These are phyloP conservation scores for Gobius niger DNA, from an alignment of 2,113 vertebrate species.

Conservation along the genomic window DNA sequence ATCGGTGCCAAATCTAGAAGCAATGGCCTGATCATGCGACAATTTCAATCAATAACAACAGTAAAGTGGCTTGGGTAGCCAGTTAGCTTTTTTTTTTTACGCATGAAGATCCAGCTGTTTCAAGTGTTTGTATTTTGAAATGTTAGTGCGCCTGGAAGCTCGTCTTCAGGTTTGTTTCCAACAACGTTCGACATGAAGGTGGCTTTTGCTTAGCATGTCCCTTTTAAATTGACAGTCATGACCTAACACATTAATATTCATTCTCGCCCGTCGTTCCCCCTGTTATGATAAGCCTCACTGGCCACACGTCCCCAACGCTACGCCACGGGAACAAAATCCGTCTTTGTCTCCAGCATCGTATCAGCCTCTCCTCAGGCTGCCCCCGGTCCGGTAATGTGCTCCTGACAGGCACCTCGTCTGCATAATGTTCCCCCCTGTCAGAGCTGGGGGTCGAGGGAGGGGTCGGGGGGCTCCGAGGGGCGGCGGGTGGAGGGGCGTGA, in stretches of 20 bases:
- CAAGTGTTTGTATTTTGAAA: no score
- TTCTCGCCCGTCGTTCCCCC: background rate
- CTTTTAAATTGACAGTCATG: background rate
- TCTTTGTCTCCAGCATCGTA: constrained; percentile 15
- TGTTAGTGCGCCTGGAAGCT: no score
- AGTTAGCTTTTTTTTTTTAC: no score
- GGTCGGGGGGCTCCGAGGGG: constrained; percentile 17
- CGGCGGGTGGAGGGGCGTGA: constrained; percentile 39
- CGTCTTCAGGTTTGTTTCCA: no score
- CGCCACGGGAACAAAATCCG: background rate
- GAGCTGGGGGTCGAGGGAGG: constrained; percentile 30
- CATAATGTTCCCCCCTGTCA: constrained; percentile 67
- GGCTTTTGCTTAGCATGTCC: no score
- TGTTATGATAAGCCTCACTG: background rate
- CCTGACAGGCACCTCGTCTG: constrained; percentile 54
- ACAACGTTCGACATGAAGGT: no score
- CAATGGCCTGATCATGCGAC: no score
- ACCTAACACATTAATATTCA: background rate
- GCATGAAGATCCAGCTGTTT: no score
- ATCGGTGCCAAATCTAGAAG: no score
- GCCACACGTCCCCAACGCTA: background rate
- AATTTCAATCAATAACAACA: no score
- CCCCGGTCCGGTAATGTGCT: constrained; percentile 20
- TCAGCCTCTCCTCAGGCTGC: constrained; percentile 13
- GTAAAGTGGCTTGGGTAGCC: no score